phyloP scores from a whole-genome alignment of 2,888 invertebrate genomes.

The Ectobius pallidus region DNA sequence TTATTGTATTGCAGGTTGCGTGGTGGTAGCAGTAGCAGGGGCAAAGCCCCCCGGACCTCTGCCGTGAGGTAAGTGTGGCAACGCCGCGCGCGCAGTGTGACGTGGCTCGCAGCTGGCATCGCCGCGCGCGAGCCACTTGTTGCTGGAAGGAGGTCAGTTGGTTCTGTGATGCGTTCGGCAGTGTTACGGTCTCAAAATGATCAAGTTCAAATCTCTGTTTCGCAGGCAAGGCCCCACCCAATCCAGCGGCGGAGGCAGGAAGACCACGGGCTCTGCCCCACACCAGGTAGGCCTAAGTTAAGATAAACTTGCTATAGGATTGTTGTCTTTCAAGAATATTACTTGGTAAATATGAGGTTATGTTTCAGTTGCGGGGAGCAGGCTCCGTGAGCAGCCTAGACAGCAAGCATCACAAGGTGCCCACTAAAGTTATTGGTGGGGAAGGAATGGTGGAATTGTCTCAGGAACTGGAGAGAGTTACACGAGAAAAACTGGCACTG shows the following conservation, averaged over 20 bases:
- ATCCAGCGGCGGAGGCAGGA: conserved; percentile 38
- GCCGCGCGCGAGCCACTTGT: neutral
- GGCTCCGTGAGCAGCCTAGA: conserved; percentile 19
- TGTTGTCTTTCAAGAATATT: neutral
- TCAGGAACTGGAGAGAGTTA: conserved; percentile 21
- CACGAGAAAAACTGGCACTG: conserved; percentile 25
- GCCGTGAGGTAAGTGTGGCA: too few relatives aligned
- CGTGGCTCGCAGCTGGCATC: neutral
- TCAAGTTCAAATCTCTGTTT: conserved; percentile 91
- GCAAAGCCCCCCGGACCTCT: too few relatives aligned
- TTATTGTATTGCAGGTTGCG: too few relatives aligned
- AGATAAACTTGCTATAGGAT: too few relatives aligned
- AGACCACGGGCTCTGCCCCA: too few relatives aligned
- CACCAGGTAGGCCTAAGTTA: neutral
- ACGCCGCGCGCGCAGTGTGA: too few relatives aligned
- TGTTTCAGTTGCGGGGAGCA: neutral
- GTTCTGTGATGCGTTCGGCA: neutral
- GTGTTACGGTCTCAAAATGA: conserved; percentile 65
- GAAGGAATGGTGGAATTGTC: conserved; percentile 6
- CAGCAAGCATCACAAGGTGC: conserved; percentile 15
- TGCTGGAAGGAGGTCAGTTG: neutral
- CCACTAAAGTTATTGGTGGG: neutral
- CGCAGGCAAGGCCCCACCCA: conserved; percentile 63
- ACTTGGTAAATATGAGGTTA: neutral
- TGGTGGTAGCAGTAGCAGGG: too few relatives aligned